Evolutionary conservation across 2,113 vertebrate species (phyloP), one percentile per base, ranked within the genome.

Genomic region (Halichoerus grypus): DNA sequence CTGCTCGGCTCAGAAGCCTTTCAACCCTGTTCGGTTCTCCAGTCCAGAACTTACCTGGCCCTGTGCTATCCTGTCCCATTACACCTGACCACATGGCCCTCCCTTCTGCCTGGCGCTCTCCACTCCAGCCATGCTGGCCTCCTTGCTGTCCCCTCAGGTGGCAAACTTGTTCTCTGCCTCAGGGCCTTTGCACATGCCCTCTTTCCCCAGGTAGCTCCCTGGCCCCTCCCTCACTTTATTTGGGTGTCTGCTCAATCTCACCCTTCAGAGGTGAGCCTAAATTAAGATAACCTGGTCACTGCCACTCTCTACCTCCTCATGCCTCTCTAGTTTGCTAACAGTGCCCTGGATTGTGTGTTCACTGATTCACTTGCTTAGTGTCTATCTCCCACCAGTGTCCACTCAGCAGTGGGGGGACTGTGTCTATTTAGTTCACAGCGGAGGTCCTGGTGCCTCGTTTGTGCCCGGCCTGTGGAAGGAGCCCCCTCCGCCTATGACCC

Each of bases 241-340:
- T 21, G 11, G 28, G 31, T 3, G 10, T 74, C 46, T 82, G 39
- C 72, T 71, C 21, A 31, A 10, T 49, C 76, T 80, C 31, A 39
- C 22, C 51, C 51, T 53, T 63, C 42, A 39, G 31, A 31, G 51
- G 80, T 11, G 36, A 57, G 57, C 61, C 19, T 28, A 76, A 46
- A 12, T n/a, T 22, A 69, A 81, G 31, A 28, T 10, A 72, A 13
- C 33, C 51, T 28, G 22, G 3, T 21, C 7, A 8, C 31, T 7
- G 4, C 18, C 63, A 11, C 7, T 26, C 31, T 19, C 24, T 39
- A 3, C 15, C 81, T 24, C 26, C 49, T 26, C 0, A 0, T 4
- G 72, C 26, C 1, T 10, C 49, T 24, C 59, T 51, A 3, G 7
- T 28, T 53, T 49, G 39, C 12, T 31, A 15, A 4, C 31, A 0